These are phyloP conservation scores for Dipodomys stephensi DNA, from an alignment of 2,113 vertebrate species.

Conservation along the genomic window DNA sequence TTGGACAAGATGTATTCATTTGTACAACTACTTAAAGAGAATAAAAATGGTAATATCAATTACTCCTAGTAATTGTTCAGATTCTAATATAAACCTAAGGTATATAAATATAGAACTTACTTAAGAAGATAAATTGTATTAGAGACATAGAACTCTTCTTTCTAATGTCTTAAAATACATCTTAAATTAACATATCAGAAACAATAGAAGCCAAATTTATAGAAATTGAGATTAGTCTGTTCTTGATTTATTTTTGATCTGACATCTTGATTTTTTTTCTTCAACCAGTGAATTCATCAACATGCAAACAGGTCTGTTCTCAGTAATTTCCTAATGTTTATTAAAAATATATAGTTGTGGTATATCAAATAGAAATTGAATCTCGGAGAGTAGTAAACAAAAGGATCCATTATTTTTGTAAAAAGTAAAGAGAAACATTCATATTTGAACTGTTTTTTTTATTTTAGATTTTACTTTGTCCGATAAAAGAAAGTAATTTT, in stretches of 20 bases:
- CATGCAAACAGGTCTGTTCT: neutral
- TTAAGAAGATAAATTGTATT: neutral
- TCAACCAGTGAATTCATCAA: neutral
- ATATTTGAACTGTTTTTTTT: slow-evolving; percentile 14
- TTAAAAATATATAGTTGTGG: neutral
- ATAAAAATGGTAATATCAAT: neutral
- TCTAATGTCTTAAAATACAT: neutral
- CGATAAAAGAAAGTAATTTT: too few species aligned
- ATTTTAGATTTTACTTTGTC: too few species aligned
- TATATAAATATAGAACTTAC: slow-evolving; percentile 1
- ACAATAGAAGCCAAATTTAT: slow-evolving; percentile 22
- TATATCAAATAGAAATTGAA: slow-evolving; percentile 30
- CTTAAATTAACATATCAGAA: slow-evolving; percentile 10
- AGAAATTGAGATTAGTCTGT: slow-evolving; percentile 21
- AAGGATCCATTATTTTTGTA: slow-evolving; percentile 3
- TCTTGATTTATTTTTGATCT: neutral
- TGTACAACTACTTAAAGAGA: too few species aligned
- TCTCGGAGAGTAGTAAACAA: neutral
- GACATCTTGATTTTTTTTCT: neutral
- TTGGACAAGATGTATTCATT: too few species aligned
- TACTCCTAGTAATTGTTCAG: neutral
- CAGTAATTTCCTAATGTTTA: neutral
- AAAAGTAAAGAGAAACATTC: slow-evolving; percentile 24
- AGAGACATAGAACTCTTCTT: neutral
- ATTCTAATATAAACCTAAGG: slow-evolving; percentile 30